A percentile compares a stretch with the other conserved stretches of the same genome.
phyloP scores from a whole-genome alignment of 2,113 vertebrate species.

The Taxidea taxus region DNA sequence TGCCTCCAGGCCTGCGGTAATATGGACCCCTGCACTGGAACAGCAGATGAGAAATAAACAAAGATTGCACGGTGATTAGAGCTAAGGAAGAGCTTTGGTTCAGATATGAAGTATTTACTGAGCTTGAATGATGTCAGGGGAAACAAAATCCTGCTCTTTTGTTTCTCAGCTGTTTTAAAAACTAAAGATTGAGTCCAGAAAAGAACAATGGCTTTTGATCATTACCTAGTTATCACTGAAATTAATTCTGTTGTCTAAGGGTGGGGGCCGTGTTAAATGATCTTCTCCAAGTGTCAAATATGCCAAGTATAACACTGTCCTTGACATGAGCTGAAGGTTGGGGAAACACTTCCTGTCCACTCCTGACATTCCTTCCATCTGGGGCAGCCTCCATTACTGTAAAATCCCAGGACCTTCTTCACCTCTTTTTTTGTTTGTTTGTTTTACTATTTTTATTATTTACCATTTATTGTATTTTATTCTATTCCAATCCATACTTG shows the following conservation, averaged over 20 bases:
- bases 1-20: neutral
- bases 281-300: neutral
- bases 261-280: neutral
- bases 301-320: neutral
- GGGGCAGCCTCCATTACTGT: neutral
- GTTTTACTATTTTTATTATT: too few species aligned
- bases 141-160: neutral
- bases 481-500: too few species aligned
- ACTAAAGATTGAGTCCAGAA: neutral
- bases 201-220: neutral
- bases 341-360: neutral
- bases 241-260: neutral
- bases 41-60: neutral
- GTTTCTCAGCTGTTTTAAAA: neutral
- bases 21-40: neutral
- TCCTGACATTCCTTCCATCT: neutral
- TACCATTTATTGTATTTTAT: too few species aligned
- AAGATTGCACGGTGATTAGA: neutral
- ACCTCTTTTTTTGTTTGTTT: too few species aligned
- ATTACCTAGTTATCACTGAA: neutral
- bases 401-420: neutral
- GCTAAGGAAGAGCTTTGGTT: neutral
- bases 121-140: neutral
- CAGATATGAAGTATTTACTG: neutral
- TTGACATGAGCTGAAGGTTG: neutral